A percentile compares a stretch with the other conserved stretches of the same genome.
Evolutionary conservation across 2,888 invertebrate genomes (phyloP).

Genomic region (Emmelina monodactyla): DNA sequence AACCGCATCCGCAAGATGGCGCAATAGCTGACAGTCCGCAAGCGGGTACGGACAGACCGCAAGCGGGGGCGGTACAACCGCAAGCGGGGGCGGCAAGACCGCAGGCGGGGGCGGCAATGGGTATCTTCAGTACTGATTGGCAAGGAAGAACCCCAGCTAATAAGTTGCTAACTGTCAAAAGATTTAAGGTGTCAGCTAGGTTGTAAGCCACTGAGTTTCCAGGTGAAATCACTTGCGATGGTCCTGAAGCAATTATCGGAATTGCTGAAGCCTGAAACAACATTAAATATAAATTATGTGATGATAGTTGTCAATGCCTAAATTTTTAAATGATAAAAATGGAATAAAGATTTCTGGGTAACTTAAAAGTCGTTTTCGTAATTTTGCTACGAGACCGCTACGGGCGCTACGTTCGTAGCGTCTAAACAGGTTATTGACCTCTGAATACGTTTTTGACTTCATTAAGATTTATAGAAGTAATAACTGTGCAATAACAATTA

Average conservation of each 20-base stretch:
- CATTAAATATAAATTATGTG: no score
- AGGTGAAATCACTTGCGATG: not conserved
- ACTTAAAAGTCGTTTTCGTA: no score
- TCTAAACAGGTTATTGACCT: no score
- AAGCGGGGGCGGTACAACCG: not conserved
- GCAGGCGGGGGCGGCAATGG: slow-evolving; percentile 9
- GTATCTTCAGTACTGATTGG: slow-evolving; percentile 19
- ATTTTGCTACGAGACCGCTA: no score
- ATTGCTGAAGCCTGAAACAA: not conserved
- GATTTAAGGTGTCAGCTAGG: slow-evolving; percentile 41
- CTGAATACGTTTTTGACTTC: no score
- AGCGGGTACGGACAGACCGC: no score
- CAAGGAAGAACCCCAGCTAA: slow-evolving; percentile 35
- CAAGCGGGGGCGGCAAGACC: slow-evolving; percentile 1
- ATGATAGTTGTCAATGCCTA: no score
- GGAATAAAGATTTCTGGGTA: no score
- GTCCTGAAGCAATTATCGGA: not conserved
- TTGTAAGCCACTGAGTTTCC: slow-evolving; percentile 25
- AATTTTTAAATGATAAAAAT: no score
- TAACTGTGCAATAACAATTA: no score
- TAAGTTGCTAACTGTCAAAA: slow-evolving; percentile 42
- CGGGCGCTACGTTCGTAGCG: no score
- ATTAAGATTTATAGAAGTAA: no score
- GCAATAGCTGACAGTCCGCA: not conserved
- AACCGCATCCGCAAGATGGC: slow-evolving; percentile 7